These are phyloP conservation scores for Xanthostigma xanthostigma DNA, from an alignment of 2,888 invertebrate species.

Conservation along the genomic window DNA sequence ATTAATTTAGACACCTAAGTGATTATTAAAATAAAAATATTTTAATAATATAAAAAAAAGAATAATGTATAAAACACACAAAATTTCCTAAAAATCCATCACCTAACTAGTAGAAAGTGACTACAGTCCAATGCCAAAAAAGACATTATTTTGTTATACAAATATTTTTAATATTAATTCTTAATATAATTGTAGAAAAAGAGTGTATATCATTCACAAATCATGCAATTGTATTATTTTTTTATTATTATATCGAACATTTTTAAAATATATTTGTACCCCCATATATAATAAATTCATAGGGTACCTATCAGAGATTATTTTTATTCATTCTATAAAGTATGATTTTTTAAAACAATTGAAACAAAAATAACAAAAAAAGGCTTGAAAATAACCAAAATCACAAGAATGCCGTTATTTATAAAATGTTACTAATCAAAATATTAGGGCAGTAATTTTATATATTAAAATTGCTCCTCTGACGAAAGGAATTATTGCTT, in stretches of 20 bases:
- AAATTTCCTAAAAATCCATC: not conserved
- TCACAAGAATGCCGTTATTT: not conserved
- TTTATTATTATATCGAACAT: not conserved
- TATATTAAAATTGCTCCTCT: not conserved
- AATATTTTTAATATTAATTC: not conserved
- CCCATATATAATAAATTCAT: not conserved
- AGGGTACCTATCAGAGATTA: not conserved
- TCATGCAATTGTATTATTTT: constrained; percentile 1
- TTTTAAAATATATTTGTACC: not conserved
- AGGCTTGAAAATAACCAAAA: not conserved
- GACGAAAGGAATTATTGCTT: not conserved
- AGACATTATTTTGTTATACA: constrained; percentile 1
- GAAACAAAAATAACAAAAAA: not conserved
- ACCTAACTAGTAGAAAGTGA: not conserved
- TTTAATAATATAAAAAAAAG: not conserved
- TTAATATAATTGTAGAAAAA: constrained; percentile 5
- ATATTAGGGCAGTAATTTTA: not conserved
- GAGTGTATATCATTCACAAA: constrained; percentile 2
- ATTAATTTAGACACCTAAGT: not conserved
- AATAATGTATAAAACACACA: not conserved
- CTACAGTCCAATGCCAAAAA: not conserved
- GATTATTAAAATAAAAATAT: not conserved
- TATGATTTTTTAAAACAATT: not conserved
- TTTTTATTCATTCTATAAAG: not conserved
- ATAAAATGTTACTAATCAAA: not conserved